phyloP scores from a whole-genome alignment of 2,888 invertebrate genomes.

The Caenorhabditis panamensis region DNA sequence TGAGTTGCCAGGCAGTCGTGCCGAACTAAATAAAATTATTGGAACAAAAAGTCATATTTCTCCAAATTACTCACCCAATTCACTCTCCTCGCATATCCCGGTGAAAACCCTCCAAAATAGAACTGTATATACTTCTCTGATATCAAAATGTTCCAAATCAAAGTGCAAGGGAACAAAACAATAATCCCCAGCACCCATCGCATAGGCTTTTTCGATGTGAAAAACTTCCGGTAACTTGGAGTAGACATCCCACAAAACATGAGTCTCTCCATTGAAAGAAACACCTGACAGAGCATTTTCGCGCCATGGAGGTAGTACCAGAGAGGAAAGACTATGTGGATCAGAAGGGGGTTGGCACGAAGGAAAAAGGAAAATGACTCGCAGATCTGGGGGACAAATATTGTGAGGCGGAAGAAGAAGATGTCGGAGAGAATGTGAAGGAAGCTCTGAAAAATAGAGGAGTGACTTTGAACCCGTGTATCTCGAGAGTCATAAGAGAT shows the following conservation, averaged over 20 bases:
- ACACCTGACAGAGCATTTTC: conserved; percentile 32
- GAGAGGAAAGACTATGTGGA: conserved; percentile 28
- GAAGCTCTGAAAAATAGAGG: conserved; percentile 7
- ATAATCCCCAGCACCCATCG: not conserved
- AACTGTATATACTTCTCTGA: conserved; percentile 43
- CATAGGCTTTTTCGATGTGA: not conserved
- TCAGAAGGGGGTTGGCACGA: conserved; percentile 35
- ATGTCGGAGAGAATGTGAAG: conserved; percentile 27
- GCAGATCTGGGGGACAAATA: conserved; percentile 45
- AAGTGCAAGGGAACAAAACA: conserved; percentile 17
- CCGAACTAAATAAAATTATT: conserved; percentile 51
- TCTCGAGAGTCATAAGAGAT: not conserved
- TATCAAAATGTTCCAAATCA: conserved; percentile 49
- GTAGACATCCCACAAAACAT: not conserved
- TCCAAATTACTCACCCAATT: conserved; percentile 34
- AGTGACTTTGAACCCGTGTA: not conserved
- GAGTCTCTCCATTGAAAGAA: conserved; percentile 17
- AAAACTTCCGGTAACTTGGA: conserved; percentile 16
- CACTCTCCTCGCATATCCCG: conserved; percentile 34
- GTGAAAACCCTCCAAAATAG: conserved; percentile 45
- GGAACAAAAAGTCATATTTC: not conserved
- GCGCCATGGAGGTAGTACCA: conserved; percentile 41
- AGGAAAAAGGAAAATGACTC: conserved; percentile 44
- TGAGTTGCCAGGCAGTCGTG: conserved; percentile 38
- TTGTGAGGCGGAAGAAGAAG: conserved; percentile 27